These are phyloP conservation scores for Lepidurus couesii DNA, from an alignment of 1,140 invertebrate species.

Conservation along the genomic window DNA sequence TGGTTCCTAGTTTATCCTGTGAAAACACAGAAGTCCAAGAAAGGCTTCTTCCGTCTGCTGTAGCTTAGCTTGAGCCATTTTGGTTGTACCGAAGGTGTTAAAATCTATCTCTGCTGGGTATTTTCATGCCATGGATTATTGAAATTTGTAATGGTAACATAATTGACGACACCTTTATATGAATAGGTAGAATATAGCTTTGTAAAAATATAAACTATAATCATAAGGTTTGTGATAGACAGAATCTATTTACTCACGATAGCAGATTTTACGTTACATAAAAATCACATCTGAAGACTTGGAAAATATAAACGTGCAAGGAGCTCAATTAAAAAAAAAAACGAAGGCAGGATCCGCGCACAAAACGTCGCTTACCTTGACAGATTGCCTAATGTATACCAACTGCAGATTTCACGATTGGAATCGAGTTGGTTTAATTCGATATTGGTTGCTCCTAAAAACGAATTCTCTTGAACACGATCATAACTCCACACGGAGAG, in stretches of 20 bases:
- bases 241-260: background rate
- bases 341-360: conserved; percentile 1
- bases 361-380: conserved; percentile 27
- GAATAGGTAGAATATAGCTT: too few relatives aligned
- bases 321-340: background rate
- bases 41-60: background rate
- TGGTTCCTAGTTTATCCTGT: background rate
- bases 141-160: too few relatives aligned
- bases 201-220: background rate
- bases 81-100: too few relatives aligned
- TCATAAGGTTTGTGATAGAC: background rate
- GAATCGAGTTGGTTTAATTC: conserved; percentile 61
- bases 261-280: background rate
- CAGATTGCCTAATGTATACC: conserved; percentile 65
- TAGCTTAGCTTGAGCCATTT: background rate
- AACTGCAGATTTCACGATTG: conserved; percentile 66
- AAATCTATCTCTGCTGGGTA: too few relatives aligned
- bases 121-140: too few relatives aligned
- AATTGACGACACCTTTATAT: too few relatives aligned
- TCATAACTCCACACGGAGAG: conserved; percentile 94
- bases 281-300: background rate
- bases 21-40: background rate
- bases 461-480: conserved; percentile 90
- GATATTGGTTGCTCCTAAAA: conserved; percentile 80
- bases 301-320: background rate